A percentile compares a stretch with the other conserved stretches of the same genome.
These are phyloP conservation scores for Rhopalosiphum padi DNA, from an alignment of 1,140 invertebrate genomes.

Conservation along the genomic window DNA sequence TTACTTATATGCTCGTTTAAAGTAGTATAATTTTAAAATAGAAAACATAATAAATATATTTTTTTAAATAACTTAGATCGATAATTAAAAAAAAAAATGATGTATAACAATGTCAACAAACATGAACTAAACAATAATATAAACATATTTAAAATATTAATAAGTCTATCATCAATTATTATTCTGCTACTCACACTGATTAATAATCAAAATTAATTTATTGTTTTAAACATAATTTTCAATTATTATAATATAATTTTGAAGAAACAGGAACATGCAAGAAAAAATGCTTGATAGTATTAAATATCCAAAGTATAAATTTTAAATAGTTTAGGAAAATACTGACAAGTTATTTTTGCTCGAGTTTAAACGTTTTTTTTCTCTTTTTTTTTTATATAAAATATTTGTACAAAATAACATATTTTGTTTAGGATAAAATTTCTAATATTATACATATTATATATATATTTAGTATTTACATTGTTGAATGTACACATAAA, in stretches of 20 bases:
- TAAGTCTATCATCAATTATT: slow-evolving; percentile 55
- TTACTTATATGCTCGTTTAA: not conserved
- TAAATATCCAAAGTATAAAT: slow-evolving; percentile 44
- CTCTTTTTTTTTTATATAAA: not conserved
- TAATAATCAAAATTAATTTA: slow-evolving; percentile 39
- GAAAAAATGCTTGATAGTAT: slow-evolving; percentile 49
- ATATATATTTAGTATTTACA: not conserved
- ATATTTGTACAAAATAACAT: slow-evolving; percentile 10
- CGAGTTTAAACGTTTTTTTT: not conserved
- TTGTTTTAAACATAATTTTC: not conserved
- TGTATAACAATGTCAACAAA: slow-evolving; percentile 56
- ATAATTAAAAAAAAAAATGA: slow-evolving; percentile 50
- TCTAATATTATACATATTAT: not conserved
- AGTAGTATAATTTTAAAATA: slow-evolving; percentile 48
- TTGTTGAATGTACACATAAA: not conserved
- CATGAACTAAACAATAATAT: slow-evolving; percentile 55
- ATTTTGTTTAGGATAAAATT: slow-evolving; percentile 23
- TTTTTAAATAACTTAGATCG: slow-evolving; percentile 44
- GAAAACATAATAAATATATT: slow-evolving; percentile 34
- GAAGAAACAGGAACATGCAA: slow-evolving; percentile 55
- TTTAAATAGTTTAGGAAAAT: slow-evolving; percentile 47
- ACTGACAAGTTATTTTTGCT: slow-evolving; percentile 54
- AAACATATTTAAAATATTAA: slow-evolving; percentile 56
- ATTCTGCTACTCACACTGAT: slow-evolving; percentile 33
- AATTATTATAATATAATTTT: slow-evolving; percentile 32